These are phyloP conservation scores for Dolichomitus sp. DNA, from an alignment of 2,888 invertebrate genomes.

Conservation along the genomic window DNA sequence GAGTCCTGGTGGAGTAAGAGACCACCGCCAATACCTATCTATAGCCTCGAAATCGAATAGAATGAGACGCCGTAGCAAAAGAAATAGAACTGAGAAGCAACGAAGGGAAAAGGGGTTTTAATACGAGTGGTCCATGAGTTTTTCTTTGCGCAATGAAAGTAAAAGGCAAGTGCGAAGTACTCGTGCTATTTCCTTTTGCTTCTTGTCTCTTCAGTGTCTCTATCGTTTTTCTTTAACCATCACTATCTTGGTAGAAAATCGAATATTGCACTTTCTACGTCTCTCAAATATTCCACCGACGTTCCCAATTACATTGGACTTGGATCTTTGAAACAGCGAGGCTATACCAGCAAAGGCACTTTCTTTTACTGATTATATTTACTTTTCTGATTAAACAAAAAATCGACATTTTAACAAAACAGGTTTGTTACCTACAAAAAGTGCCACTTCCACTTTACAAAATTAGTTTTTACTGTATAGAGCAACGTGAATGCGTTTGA, in stretches of 20 bases:
- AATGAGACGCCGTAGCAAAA: constrained; percentile 49
- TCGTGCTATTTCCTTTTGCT: constrained; percentile 40
- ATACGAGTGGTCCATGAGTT: constrained; percentile 54
- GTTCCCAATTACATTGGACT: constrained; percentile 54
- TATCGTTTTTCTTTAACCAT: constrained; percentile 23
- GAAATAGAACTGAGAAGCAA: constrained; percentile 37
- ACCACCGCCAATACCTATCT: constrained; percentile 55
- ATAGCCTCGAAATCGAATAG: constrained; percentile 64
- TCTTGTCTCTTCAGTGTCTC: constrained; percentile 24
- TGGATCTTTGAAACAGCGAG: constrained; percentile 16
- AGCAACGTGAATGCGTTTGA: neutral
- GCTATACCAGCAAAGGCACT: neutral
- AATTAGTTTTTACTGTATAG: too few species aligned
- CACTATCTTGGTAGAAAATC: constrained; percentile 52
- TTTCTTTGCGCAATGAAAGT: constrained; percentile 62
- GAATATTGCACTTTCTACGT: constrained; percentile 45
- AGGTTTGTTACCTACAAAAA: too few species aligned
- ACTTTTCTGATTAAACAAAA: constrained; percentile 10
- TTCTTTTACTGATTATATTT: neutral
- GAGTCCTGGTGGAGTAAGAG: constrained; percentile 23
- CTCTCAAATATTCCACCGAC: constrained; percentile 43
- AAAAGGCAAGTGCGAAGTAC: constrained; percentile 60
- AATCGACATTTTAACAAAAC: too few species aligned
- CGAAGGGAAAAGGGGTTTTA: constrained; percentile 17
- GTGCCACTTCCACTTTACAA: too few species aligned